Evolutionary conservation across 2,113 vertebrate genomes (phyloP).

Genomic region (Tauraco erythrolophus): DNA sequence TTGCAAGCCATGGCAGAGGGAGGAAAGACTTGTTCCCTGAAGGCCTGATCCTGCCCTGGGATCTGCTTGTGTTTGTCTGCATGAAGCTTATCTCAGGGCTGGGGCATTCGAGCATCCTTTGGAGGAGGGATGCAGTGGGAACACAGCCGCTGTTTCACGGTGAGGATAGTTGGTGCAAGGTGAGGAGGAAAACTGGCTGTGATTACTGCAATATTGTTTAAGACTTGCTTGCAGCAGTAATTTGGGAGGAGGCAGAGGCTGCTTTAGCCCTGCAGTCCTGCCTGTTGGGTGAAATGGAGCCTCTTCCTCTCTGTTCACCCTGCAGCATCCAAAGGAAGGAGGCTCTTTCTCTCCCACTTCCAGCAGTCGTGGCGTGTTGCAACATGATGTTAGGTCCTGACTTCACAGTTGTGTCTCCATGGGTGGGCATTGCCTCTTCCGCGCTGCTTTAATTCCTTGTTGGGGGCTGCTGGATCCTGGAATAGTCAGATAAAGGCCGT

Average conservation of each 20-base stretch:
- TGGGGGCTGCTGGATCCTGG: not conserved
- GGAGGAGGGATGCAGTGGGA: not conserved
- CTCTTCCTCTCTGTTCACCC: not conserved
- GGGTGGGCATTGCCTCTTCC: not conserved
- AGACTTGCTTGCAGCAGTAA: fast-evolving
- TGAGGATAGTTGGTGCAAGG: not conserved
- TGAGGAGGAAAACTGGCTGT: fast-evolving
- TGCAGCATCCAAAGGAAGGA: not conserved
- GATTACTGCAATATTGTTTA: fast-evolving
- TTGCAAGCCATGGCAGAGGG: not conserved
- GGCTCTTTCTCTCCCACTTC: not conserved
- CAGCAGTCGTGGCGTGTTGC: fast-evolving
- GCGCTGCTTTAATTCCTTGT: fast-evolving
- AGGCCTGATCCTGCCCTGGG: not conserved
- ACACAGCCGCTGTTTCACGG: fast-evolving
- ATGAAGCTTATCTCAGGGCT: not conserved
- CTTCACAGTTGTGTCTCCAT: fast-evolving
- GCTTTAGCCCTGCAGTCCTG: not conserved
- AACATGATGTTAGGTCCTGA: fast-evolving
- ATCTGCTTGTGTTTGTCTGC: not conserved
- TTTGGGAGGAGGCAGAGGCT: not conserved
- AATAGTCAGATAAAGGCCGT: fast-evolving
- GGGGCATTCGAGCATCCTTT: not conserved
- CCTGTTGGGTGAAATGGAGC: fast-evolving
- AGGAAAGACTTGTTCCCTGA: not conserved